Percentiles rank a stretch among this genome's conserved stretches.
Evolutionary conservation across 2,113 vertebrate species (phyloP).

Genomic region (Heterotis niloticus): DNA sequence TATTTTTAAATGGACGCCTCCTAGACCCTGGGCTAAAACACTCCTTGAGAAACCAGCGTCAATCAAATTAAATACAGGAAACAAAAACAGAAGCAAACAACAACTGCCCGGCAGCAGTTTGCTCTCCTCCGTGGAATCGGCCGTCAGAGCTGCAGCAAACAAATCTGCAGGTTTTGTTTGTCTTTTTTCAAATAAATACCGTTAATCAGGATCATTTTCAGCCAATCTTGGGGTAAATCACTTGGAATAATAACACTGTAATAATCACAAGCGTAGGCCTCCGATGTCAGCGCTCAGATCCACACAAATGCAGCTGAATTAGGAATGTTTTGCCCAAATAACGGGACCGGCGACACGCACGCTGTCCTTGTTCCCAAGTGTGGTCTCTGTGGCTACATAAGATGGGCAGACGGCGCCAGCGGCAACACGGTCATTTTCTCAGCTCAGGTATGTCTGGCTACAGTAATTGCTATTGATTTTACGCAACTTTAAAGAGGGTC

Average conservation of each 20-base stretch:
- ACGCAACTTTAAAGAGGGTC: background rate
- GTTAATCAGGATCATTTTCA: constrained; percentile 17
- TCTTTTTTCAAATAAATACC: background rate
- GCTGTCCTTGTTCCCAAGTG: background rate
- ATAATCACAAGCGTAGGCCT: background rate
- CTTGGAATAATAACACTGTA: constrained; percentile 6
- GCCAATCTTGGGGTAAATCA: constrained; percentile 2
- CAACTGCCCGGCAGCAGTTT: background rate
- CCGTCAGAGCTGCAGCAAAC: background rate
- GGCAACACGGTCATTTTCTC: background rate
- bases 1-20: constrained; percentile 46
- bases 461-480: constrained; percentile 10
- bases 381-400: background rate
- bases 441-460: background rate
- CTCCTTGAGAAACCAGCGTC: constrained; percentile 36
- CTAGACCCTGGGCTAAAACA: constrained; percentile 34
- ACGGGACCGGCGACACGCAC: background rate
- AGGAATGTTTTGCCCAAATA: constrained; percentile 2
- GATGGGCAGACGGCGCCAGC: background rate
- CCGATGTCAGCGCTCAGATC: background rate
- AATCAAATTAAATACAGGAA: constrained; percentile 37
- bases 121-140: background rate
- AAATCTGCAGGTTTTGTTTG: background rate
- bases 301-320: background rate
- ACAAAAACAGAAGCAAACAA: background rate